Percentiles rank a stretch among this genome's conserved stretches.
phyloP scores from a whole-genome alignment of 2,888 invertebrate species.

The Ellobium chinense region DNA sequence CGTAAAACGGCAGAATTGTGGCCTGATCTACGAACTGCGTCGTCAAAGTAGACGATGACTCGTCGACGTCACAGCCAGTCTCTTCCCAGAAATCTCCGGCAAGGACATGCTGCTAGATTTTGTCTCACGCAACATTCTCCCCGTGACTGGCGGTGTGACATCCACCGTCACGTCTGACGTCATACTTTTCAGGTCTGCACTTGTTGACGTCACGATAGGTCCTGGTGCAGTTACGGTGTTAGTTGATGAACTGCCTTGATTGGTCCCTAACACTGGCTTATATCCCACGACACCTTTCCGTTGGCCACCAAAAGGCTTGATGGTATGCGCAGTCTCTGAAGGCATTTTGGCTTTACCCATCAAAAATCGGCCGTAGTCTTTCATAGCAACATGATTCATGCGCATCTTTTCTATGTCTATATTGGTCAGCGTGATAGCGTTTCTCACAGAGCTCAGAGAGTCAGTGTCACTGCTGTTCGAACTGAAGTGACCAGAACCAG shows the following conservation, averaged over 20 bases:
- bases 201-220: not conserved
- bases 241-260: not conserved
- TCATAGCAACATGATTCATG: conserved; percentile 4
- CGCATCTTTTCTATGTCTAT: conserved; percentile 39
- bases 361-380: conserved; percentile 25
- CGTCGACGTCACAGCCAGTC: conserved; percentile 58
- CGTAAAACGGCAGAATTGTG: no score
- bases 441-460: conserved; percentile 27
- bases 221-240: no score
- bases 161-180: not conserved
- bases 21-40: no score
- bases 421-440: conserved; percentile 38
- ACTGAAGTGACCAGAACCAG: not conserved
- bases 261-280: not conserved
- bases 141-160: not conserved
- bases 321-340: not conserved
- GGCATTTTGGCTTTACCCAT: not conserved
- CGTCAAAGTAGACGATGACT: conserved; percentile 57
- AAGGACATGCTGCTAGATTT: conserved; percentile 41
- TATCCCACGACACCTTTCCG: not conserved
- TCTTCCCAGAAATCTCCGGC: conserved; percentile 66
- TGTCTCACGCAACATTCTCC: not conserved
- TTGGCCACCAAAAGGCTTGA: not conserved
- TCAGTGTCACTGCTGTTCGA: conserved; percentile 12
- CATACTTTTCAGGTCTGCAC: not conserved